Evolutionary conservation across 1,140 invertebrate species (phyloP), one percentile per base, ranked within the genome.

Genomic region (Orius insidiosus): DNA sequence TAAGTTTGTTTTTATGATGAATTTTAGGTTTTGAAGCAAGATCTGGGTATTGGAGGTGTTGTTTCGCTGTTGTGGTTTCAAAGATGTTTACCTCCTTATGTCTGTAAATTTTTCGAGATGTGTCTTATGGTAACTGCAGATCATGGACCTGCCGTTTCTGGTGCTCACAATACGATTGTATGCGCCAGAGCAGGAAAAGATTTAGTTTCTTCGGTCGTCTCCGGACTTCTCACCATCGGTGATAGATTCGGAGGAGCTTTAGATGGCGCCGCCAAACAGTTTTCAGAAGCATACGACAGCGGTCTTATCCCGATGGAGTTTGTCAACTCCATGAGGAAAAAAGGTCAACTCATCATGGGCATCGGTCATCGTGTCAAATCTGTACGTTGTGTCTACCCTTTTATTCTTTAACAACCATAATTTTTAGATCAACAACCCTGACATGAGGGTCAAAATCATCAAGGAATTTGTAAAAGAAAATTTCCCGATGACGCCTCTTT

Each of bases 141-240:
- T 69, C 96, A 98, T 63, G 96, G 95, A 16, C 95, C 96, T 0
- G 96, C 95, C 8, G 96, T 99, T 0, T 95, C 89, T 6, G 96
- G 95, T 11, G 95, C 95, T 0, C 95, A 98, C 62, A 99, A 99
- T 63, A 98, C 95, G 10, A 98, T 99, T 62, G 96, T 99, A 5
- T 97, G 93, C 59, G 94, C 96, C 2, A 67, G 96, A 51, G 96
- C 96, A 38, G 96, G 96, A 13, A 99, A 99, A 69, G 95, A 99
- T 74, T 72, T 98, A 15, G 88, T 99, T 37, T 98, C 94, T 2
- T 94, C 87, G 16, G 63, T 93, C 1, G 87, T 96, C 33, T 96
- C 92, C 53, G 96, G 96, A 19, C 71, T 99, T 10, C 69, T 99
- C 3, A 99, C 96, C 6, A 98, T 99, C 64, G 95, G 95, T 40